phyloP scores from a whole-genome alignment of 2,797 vertebrate species.

The Trematomus bernacchii region DNA sequence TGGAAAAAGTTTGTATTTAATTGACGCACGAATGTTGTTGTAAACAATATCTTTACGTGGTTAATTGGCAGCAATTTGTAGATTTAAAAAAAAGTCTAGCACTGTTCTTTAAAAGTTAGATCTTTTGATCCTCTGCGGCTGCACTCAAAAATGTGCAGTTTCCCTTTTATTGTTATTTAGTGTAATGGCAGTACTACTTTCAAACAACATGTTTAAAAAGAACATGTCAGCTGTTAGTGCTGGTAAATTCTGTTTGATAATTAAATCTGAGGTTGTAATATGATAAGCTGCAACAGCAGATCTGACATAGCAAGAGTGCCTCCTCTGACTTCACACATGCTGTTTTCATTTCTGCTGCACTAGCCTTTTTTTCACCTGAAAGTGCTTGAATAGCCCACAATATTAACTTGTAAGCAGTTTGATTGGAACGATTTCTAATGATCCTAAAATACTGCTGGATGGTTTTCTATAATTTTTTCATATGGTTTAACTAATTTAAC shows the following conservation, averaged over 20 bases:
- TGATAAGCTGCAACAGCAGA: constrained; percentile 52
- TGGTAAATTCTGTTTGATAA: constrained; percentile 43
- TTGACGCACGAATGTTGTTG: constrained; percentile 14
- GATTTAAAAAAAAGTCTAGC: background rate
- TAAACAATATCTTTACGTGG: constrained; percentile 9
- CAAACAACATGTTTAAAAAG: constrained; percentile 18
- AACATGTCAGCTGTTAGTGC: constrained; percentile 32
- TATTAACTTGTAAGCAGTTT: constrained; percentile 34
- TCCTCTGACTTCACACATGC: constrained; percentile 35
- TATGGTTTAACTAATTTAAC: constrained; percentile 5
- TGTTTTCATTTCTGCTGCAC: constrained; percentile 48
- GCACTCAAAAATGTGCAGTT: background rate
- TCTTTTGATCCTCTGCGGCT: background rate
- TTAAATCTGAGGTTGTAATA: constrained; percentile 51
- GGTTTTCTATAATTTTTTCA: constrained; percentile 19
- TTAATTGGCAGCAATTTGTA: constrained; percentile 6
- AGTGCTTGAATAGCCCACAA: constrained; percentile 33
- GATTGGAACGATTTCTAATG: constrained; percentile 36
- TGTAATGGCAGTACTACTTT: constrained; percentile 15
- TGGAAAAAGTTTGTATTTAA: constrained; percentile 14
- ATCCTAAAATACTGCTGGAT: constrained; percentile 19
- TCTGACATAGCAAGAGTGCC: constrained; percentile 47
- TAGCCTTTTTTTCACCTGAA: constrained; percentile 29
- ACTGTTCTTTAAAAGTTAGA: background rate
- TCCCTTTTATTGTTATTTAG: constrained; percentile 4